Evolutionary conservation across 2,113 vertebrate species (phyloP).

Genomic region (Corvus cornix): DNA sequence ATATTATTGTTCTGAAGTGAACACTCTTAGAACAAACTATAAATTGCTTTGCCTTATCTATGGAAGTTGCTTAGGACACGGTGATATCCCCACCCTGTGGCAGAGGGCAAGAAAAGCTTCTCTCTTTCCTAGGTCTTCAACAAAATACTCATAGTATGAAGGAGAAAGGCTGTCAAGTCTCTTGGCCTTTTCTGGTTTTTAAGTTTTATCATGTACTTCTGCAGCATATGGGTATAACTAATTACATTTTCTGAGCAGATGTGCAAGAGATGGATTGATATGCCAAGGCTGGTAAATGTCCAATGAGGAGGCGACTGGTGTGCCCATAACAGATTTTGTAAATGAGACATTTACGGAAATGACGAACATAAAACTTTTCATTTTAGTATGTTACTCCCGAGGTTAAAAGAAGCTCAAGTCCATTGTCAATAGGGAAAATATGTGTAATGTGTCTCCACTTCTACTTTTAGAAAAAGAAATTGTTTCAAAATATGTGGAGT

Average conservation of each 20-base stretch:
- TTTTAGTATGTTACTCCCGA: background rate
- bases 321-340: constrained; percentile 48
- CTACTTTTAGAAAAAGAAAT: background rate
- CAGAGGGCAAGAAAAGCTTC: constrained; percentile 17
- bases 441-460: background rate
- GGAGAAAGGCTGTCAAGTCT: background rate
- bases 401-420: constrained; percentile 2
- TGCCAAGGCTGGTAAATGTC: constrained; percentile 53
- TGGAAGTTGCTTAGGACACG: background rate
- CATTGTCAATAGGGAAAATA: background rate
- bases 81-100: background rate
- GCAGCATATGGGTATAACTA: constrained; percentile 57
- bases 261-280: constrained; percentile 56
- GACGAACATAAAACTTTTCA: background rate
- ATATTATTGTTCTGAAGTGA: background rate
- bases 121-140: background rate
- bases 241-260: constrained; percentile 58
- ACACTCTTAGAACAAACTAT: background rate
- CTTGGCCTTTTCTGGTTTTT: constrained; percentile 6
- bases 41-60: background rate
- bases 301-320: constrained; percentile 33
- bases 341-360: constrained; percentile 32
- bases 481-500: background rate
- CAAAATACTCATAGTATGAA: background rate
- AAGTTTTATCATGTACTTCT: constrained; percentile 27